Evolutionary conservation across 2,797 vertebrate species (phyloP).

Genomic region (Pterois miles): DNA sequence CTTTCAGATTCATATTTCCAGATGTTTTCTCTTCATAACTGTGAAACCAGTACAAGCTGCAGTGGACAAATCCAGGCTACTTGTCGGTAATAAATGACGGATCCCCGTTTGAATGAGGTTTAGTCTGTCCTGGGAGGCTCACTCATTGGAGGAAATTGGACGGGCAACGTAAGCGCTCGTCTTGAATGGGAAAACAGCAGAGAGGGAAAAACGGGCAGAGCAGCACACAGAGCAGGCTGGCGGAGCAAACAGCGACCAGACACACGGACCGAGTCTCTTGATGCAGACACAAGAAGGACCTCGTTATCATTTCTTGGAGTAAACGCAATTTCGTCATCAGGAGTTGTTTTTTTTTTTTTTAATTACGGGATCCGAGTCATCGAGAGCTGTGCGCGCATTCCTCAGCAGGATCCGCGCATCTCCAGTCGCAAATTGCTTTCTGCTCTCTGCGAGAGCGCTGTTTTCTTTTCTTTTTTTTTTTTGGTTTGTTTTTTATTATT

Average conservation of each 20-base stretch:
- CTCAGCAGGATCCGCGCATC: constrained; percentile 63
- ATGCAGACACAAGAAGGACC: constrained; percentile 30
- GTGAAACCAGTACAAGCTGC: constrained; percentile 17
- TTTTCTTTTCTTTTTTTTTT: too few species aligned
- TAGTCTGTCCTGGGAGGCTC: constrained; percentile 26
- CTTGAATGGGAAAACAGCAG: constrained; percentile 70
- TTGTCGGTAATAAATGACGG: constrained; percentile 24
- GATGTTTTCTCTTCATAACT: constrained; percentile 17
- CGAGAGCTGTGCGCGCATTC: constrained; percentile 67
- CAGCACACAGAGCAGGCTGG: constrained; percentile 10
- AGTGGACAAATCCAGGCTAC: constrained; percentile 5
- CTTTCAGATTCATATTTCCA: constrained; percentile 22
- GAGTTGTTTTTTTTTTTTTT: constrained; percentile 17
- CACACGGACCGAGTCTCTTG: constrained; percentile 4
- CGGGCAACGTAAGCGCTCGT: constrained; percentile 66
- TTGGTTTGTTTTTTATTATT: not conserved
- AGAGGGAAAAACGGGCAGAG: constrained; percentile 17
- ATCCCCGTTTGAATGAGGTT: constrained; percentile 52
- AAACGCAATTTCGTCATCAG: constrained; percentile 58
- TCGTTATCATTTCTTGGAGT: constrained; percentile 58
- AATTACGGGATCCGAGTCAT: constrained; percentile 34
- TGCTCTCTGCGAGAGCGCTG: constrained; percentile 4
- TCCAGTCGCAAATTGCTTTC: constrained; percentile 9
- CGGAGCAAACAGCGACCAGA: constrained; percentile 23
- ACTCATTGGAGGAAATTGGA: constrained; percentile 73